Conservation (phyloP, 2,797 vertebrate genomes). For the Oryzias dopingdopingensis region DNA sequence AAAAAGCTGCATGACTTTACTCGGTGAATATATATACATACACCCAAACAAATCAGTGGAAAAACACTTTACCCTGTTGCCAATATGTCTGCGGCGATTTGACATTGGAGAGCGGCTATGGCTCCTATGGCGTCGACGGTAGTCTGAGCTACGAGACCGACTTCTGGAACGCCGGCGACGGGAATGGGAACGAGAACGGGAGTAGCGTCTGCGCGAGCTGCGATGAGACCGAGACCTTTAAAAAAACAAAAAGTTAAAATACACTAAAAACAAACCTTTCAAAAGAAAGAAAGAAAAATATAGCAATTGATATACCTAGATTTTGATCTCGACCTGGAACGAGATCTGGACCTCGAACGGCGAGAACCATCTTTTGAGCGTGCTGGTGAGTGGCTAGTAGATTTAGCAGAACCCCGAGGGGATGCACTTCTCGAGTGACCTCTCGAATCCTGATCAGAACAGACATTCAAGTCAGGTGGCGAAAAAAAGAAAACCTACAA, state of each 20-base stretch:
- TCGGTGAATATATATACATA: neutral
- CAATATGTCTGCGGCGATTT: constrained; percentile 91
- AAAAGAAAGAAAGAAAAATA: neutral
- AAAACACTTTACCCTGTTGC: constrained; percentile 84
- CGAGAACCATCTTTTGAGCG: constrained; percentile 90
- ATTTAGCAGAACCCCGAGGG: constrained; percentile 88
- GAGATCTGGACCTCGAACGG: constrained; percentile 83
- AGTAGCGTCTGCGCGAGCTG: constrained; percentile 91
- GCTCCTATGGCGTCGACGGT: constrained; percentile 82
- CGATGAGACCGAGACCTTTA: constrained; percentile 91
- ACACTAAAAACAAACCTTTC: neutral
- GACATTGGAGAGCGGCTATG: constrained; percentile 98
- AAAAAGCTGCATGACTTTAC: neutral
- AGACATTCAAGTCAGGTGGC: constrained; percentile 60
- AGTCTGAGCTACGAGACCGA: constrained; percentile 90
- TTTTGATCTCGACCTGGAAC: constrained; percentile 87
- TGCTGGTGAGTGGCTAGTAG: constrained; percentile 84
- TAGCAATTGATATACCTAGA: constrained; percentile 58
- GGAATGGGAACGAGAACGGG: constrained; percentile 89
- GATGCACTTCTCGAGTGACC: constrained; percentile 91
- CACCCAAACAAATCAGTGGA: neutral
- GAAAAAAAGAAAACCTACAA: too few relatives aligned
- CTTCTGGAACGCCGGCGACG: constrained; percentile 87
- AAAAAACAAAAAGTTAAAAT: neutral
- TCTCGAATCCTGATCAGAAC: constrained; percentile 88